These are phyloP conservation scores for Cichlasoma orientale DNA, from an alignment of 2,797 vertebrate species.

Conservation along the genomic window DNA sequence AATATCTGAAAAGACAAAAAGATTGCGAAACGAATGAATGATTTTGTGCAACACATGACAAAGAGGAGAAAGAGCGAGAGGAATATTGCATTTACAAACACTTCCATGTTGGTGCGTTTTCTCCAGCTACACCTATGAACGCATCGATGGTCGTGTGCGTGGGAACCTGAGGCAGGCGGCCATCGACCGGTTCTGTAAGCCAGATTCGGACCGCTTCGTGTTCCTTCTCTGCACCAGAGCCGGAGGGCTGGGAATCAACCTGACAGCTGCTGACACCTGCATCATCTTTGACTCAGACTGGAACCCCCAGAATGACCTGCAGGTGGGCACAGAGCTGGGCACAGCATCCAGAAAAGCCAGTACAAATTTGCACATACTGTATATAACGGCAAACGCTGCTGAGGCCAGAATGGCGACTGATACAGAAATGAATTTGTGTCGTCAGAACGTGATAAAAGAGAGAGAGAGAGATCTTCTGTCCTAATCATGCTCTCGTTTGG, in stretches of 20 bases:
- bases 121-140: constrained; percentile 84
- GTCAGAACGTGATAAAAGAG: neutral
- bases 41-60: neutral
- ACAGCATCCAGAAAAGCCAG: neutral
- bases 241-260: constrained; percentile 95
- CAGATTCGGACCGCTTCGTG: constrained; percentile 95
- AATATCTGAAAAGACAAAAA: neutral
- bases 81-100: neutral
- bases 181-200: constrained; percentile 96
- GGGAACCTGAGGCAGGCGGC: constrained; percentile 95
- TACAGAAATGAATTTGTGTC: neutral
- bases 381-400: neutral
- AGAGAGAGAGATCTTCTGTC: neutral
- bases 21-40: neutral
- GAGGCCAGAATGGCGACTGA: neutral
- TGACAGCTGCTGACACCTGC: constrained; percentile 96
- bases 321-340: constrained; percentile 77
- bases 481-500: neutral
- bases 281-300: constrained; percentile 99
- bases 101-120: neutral
- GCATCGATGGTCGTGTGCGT: constrained; percentile 93
- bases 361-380: neutral
- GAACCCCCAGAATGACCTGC: constrained; percentile 98
- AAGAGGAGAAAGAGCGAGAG: neutral
- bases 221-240: constrained; percentile 97